phyloP scores from a whole-genome alignment of 2,113 vertebrate species.

The Atherinomorus stipes region DNA sequence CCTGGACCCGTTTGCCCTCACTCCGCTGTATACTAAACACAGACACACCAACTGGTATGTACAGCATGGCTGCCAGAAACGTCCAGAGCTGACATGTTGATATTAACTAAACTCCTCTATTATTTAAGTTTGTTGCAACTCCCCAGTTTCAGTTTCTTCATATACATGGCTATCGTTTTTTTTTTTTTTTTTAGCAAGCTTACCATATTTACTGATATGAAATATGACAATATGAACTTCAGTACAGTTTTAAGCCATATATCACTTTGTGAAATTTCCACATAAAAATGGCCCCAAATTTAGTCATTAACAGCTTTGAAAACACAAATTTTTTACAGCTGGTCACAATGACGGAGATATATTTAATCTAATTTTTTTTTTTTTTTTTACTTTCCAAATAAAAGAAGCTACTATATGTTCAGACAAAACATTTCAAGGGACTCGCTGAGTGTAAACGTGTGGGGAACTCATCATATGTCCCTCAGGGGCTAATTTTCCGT shows the following conservation, averaged over 20 bases:
- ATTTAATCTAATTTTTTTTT: no score
- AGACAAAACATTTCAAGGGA: no score
- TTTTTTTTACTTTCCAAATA: no score
- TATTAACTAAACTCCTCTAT: constrained; percentile 8
- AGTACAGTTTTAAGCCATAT: no score
- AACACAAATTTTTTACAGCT: no score
- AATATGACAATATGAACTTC: not conserved
- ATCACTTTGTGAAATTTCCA: no score
- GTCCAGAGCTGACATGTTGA: not conserved
- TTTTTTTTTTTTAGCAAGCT: not conserved
- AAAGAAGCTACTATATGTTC: no score
- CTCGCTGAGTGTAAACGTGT: no score
- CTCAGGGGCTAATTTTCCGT: not conserved
- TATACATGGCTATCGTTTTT: not conserved
- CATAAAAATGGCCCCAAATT: no score
- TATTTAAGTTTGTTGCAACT: not conserved
- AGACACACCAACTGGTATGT: constrained; percentile 22
- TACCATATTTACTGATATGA: not conserved
- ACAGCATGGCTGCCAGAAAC: not conserved
- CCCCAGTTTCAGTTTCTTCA: not conserved
- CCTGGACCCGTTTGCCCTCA: constrained; percentile 20
- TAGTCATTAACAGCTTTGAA: no score
- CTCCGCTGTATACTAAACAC: constrained; percentile 66
- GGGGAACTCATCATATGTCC: not conserved
- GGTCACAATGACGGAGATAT: no score